Evolutionary conservation across 2,888 invertebrate species (phyloP), one percentile per base, ranked within the genome.

Genomic region (Ypsolopha sequella): DNA sequence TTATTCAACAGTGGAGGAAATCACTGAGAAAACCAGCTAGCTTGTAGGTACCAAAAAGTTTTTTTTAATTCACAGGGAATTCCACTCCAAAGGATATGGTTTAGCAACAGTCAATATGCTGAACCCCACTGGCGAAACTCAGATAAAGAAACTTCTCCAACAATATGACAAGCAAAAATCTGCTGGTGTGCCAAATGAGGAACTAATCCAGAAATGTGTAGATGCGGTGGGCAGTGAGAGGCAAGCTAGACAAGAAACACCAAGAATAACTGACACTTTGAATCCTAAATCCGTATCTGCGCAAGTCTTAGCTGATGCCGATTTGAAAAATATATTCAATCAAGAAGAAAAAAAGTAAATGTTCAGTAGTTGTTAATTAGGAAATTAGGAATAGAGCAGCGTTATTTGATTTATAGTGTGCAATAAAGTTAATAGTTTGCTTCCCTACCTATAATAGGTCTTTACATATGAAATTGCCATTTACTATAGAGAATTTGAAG

Each of bases 51-150:
- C 24, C 24, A 2, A 24, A 24, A 24, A 3, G 24, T 24, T 24
- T 2, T 24, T 24, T 51, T 41, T 41, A 51, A 53, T 51, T 70
- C 88, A 38, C 73, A 94, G 93, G 13, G 88, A 90, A 73, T 91
- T 91, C 60, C 92, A 93, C 56, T 88, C 89, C 53, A 77, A 87
- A 47, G 82, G 89, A 14, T 89, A 86, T 56, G 88, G 88, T 34
- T 66, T 88, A 48, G 89, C 89, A 41, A 75, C 85, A 2, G 70
- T 88, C 1, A 90, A 89, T 60, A 73, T 93, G 62, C 68, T 79
- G 0, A 89, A 84, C 60, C 72, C 68, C n/a, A 67, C 71, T 58
- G 72, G 79, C n/a, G 88, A 71, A 66, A 89, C 88, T 36, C 82
- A 87, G 56, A 88, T 88, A 0, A 92, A 90, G 63, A 85, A 78